phyloP scores from a whole-genome alignment of 2,113 vertebrate species.

The Anolis carolinensis region DNA sequence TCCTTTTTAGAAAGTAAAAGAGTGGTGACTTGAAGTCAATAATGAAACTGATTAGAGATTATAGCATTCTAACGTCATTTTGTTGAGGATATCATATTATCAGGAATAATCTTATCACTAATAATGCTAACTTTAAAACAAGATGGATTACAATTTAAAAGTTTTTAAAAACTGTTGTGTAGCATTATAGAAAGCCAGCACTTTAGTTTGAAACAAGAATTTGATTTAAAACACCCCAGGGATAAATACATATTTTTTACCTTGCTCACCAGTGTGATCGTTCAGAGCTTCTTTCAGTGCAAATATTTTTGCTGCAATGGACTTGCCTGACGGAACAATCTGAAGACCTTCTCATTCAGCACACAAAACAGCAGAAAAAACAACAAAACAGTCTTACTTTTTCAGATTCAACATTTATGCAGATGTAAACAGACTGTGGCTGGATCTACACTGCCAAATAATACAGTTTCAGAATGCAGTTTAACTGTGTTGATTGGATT shows the following conservation, averaged over 20 bases:
- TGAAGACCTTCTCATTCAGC: background rate
- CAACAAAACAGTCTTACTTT: background rate
- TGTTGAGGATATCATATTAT: slow-evolving; percentile 13
- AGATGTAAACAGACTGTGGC: no score
- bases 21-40: slow-evolving; percentile 22
- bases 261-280: background rate
- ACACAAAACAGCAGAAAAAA: background rate
- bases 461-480: no score
- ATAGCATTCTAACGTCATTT: slow-evolving; percentile 1
- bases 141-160: slow-evolving; percentile 3
- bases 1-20: slow-evolving; percentile 32
- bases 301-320: background rate
- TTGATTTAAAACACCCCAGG: background rate
- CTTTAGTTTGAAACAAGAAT: slow-evolving; percentile 1
- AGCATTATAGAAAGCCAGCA: background rate
- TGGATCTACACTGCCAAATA: no score
- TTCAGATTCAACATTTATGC: background rate
- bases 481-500: no score
- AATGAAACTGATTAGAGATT: slow-evolving; percentile 28
- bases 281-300: no score
- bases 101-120: slow-evolving; percentile 18
- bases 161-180: slow-evolving; percentile 5
- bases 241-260: background rate
- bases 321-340: background rate
- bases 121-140: slow-evolving; percentile 3